These are phyloP conservation scores for Characodon lateralis DNA, from an alignment of 2,797 vertebrate genomes.

Conservation along the genomic window DNA sequence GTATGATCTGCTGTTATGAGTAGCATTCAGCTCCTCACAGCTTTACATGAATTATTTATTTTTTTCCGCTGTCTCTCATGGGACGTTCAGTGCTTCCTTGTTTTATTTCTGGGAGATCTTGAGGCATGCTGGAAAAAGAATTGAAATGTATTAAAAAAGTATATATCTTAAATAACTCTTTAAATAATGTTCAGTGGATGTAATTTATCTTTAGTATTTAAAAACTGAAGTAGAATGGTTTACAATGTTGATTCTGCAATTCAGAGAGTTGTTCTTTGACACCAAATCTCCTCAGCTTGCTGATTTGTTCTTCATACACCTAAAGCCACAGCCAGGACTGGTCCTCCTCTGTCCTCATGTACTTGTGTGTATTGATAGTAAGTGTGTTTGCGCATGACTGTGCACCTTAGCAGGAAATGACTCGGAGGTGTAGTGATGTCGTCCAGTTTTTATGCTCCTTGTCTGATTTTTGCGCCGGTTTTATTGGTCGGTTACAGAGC, in stretches of 20 bases:
- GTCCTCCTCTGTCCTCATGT: conserved; percentile 47
- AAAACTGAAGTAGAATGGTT: neutral
- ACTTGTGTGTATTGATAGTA: conserved; percentile 3
- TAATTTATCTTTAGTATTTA: neutral
- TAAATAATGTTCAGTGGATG: neutral
- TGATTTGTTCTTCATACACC: conserved; percentile 34
- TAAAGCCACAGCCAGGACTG: conserved; percentile 11
- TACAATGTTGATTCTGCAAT: conserved; percentile 1
- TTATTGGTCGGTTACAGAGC: conserved; percentile 32
- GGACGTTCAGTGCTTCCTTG: conserved; percentile 39
- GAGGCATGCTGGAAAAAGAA: neutral
- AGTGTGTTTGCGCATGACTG: conserved; percentile 34
- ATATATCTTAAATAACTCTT: too few relatives aligned
- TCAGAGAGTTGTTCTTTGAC: conserved; percentile 1
- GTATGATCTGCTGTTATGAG: conserved; percentile 12
- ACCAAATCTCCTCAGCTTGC: conserved; percentile 15
- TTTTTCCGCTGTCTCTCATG: conserved; percentile 44
- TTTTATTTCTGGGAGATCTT: conserved; percentile 30
- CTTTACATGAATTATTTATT: conserved; percentile 66
- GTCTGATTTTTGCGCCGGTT: conserved; percentile 33
- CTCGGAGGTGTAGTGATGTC: conserved; percentile 38
- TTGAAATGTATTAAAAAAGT: too few relatives aligned
- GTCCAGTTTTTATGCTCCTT: conserved; percentile 23
- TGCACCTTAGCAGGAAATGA: conserved; percentile 51
- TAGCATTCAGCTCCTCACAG: conserved; percentile 16